A percentile compares a stretch with the other conserved stretches of the same genome.
Evolutionary conservation across 2,888 invertebrate genomes (phyloP).

Genomic region (Mechanitis mazaeus): DNA sequence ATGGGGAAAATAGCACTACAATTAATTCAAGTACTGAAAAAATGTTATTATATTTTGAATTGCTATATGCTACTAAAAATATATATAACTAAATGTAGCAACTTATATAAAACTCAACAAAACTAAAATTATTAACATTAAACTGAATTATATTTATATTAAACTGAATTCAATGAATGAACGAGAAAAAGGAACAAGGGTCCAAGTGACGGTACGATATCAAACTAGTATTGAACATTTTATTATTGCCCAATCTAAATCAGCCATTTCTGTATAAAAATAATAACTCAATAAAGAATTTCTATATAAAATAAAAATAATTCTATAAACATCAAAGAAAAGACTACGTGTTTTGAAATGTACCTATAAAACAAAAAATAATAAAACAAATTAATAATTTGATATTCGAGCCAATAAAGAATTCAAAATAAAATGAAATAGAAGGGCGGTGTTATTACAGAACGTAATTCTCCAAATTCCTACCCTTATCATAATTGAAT

Average conservation of each 20-base stretch:
- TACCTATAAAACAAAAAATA: conserved; percentile 6
- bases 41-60: no score
- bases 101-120: no score
- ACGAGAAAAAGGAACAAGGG: no score
- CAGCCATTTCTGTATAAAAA: conserved; percentile 23
- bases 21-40: no score
- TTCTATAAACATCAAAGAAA: neutral
- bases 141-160: no score
- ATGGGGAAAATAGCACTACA: no score
- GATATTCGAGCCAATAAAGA: conserved; percentile 16
- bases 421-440: conserved; percentile 13
- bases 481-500: conserved; percentile 35
- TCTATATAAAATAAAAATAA: neutral
- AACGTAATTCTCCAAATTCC: conserved; percentile 23
- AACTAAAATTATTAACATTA: no score
- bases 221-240: conserved; percentile 6
- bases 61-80: no score
- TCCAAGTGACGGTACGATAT: no score
- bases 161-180: no score
- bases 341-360: neutral
- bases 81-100: no score
- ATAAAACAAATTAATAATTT: conserved; percentile 14
- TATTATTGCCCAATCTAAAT: conserved; percentile 8
- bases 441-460: conserved; percentile 19
- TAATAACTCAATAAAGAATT: conserved; percentile 3